Evolutionary conservation across 2,113 vertebrate species (phyloP).

Genomic region (Poecile atricapillus): DNA sequence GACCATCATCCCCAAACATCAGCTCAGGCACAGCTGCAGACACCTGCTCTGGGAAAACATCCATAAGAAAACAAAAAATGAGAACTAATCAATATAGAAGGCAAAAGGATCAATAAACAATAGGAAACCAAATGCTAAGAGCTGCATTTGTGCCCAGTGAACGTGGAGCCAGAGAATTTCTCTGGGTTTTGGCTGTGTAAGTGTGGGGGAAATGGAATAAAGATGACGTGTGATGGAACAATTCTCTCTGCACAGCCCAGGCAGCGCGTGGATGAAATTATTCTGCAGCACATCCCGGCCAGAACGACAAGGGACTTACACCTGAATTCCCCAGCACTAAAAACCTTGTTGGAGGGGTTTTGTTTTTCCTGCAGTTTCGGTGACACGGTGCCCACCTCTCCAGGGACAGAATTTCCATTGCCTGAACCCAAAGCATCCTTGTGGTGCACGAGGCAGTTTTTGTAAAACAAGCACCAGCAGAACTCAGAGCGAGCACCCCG

Average conservation of each 20-base stretch:
- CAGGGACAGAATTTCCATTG: background rate
- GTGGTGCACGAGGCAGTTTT: background rate
- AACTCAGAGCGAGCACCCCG: background rate
- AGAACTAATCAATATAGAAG: background rate
- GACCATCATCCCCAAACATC: background rate
- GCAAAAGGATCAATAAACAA: background rate
- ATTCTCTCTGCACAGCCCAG: background rate
- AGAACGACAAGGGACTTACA: background rate
- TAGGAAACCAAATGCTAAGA: fast-evolving
- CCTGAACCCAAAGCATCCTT: background rate
- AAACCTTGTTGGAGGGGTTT: background rate
- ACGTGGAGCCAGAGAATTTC: fast-evolving
- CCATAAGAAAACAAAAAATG: fast-evolving
- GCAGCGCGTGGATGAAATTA: fast-evolving
- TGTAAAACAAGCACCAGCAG: background rate
- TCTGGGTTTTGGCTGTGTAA: no score
- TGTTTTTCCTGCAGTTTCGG: no score
- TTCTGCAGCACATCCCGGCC: background rate
- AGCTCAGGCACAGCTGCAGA: no score
- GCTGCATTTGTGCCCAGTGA: fast-evolving
- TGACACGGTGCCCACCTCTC: background rate
- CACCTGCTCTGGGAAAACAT: background rate
- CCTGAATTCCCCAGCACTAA: background rate
- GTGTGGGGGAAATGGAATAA: fast-evolving
- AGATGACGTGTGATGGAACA: fast-evolving